Percentiles rank a stretch among this genome's conserved stretches.
Conservation (phyloP, 53 echinoderm and acorn worm species). For the Temnopleurus reevesii region DNA sequence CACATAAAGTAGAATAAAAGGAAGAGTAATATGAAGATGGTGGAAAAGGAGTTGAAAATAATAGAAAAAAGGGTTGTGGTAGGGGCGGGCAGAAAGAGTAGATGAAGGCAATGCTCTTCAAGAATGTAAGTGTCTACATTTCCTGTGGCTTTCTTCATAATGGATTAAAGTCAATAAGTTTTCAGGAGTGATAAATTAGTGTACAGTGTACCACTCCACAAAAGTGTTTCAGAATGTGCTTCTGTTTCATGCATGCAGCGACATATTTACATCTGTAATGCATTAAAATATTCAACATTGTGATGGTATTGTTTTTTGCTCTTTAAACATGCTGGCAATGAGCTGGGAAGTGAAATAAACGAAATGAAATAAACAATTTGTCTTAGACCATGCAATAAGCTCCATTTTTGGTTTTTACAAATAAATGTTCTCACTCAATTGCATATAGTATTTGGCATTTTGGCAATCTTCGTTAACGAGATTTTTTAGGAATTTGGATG, state of each 20-base stretch:
- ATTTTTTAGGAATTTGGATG: too few relatives aligned
- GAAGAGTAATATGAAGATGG: neutral
- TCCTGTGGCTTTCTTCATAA: neutral
- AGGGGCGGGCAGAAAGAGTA: neutral
- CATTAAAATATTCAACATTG: too few relatives aligned
- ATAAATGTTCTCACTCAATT: too few relatives aligned
- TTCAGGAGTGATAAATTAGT: neutral
- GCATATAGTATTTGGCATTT: too few relatives aligned
- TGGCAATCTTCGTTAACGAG: too few relatives aligned
- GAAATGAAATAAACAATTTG: too few relatives aligned
- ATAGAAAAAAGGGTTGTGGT: neutral
- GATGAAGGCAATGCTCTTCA: neutral
- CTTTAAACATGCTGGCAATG: too few relatives aligned
- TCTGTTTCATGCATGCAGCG: neutral
- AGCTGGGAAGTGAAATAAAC: too few relatives aligned
- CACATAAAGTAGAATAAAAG: too few relatives aligned
- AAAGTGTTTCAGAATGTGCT: neutral
- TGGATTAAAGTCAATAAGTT: slow-evolving; percentile 16
- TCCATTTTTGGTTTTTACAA: too few relatives aligned
- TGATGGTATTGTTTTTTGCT: too few relatives aligned
- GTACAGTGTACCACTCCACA: neutral
- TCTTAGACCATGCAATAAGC: too few relatives aligned
- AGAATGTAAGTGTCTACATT: slow-evolving; percentile 38
- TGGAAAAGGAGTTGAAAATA: neutral
- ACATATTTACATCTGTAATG: neutral